Base-by-base conservation (phyloP, 2,797 vertebrate genomes). In the Anabacerthia variegaticeps region DNA sequence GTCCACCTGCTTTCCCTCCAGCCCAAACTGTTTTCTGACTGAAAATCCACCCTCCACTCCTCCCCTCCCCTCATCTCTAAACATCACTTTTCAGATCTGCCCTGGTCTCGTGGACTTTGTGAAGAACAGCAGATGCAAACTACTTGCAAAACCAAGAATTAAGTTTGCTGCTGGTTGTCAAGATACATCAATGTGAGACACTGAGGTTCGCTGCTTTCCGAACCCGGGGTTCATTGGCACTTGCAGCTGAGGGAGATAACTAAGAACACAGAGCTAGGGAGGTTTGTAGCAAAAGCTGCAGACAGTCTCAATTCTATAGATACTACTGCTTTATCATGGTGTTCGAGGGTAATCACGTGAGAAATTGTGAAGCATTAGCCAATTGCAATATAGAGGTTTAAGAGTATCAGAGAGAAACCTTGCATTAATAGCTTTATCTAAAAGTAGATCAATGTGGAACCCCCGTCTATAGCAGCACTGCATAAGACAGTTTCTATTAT, bases 401-500 rank as follows among this genome's bases (percentile, higher is more conserved):
- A 34, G 43, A 83, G 37, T 20, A 84, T 36, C 39, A 63, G n/a
- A 62, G 58, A 81, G 63, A 91, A 93, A 80, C 41, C 39, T 34
- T 51, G 58, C 59, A 81, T 86, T 78, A 94, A 77, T 22, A 74
- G 46, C 80, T 89, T 80, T 76, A 84, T 41, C 55, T 92, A 80
- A 83, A 92, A 92, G 92, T 11, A 95, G 89, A 83, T 56, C 82
- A 86, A 43, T 0, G 66, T 52, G 82, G 82, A 94, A 85, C 28
- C 63, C 58, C 66, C 2, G 0, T 68, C 66, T 76, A 65, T 8
- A 89, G 85, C 55, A 93, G 46, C 61, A 58, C 36, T 39, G 46
- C 26, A 7, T 32, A 32, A 92, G 59, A 75, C 87, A 86, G 80
- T 76, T 89, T 73, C 85, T 89, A 81, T 93, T 82, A 86, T 88